These are phyloP conservation scores for Pterobdella sp. DNA, from an alignment of 2,888 invertebrate genomes.

Conservation along the genomic window DNA sequence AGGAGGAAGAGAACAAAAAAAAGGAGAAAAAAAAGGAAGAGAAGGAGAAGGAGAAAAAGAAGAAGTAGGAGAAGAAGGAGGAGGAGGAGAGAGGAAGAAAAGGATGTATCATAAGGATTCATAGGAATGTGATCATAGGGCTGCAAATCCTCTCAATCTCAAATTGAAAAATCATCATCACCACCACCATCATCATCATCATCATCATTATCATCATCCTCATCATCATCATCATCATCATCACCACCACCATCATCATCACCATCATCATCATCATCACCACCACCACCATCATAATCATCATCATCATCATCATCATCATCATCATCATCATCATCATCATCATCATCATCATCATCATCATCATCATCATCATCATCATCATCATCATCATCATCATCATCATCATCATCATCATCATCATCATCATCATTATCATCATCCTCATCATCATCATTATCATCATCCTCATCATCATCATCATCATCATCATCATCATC, in stretches of 20 bases:
- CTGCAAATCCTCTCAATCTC: no score
- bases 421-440: neutral
- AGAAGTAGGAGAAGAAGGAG: no score
- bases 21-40: no score
- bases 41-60: no score
- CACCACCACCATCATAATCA: slow-evolving; percentile 19
- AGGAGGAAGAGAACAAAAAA: no score
- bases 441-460: neutral
- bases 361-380: slow-evolving; percentile 21
- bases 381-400: slow-evolving; percentile 26
- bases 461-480: neutral
- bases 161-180: slow-evolving; percentile 10
- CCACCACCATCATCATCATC: slow-evolving; percentile 25
- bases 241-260: slow-evolving; percentile 30
- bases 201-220: slow-evolving; percentile 26
- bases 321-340: slow-evolving; percentile 29
- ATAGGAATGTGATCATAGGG: no score
- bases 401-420: neutral
- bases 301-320: slow-evolving; percentile 21
- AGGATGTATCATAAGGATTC: no score
- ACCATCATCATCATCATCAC: slow-evolving; percentile 29
- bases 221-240: slow-evolving; percentile 31
- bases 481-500: neutral
- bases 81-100: no score
- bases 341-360: slow-evolving; percentile 21